Base-by-base conservation (phyloP, 1,140 invertebrate species). In the Rhynchophorus ferrugineus region DNA sequence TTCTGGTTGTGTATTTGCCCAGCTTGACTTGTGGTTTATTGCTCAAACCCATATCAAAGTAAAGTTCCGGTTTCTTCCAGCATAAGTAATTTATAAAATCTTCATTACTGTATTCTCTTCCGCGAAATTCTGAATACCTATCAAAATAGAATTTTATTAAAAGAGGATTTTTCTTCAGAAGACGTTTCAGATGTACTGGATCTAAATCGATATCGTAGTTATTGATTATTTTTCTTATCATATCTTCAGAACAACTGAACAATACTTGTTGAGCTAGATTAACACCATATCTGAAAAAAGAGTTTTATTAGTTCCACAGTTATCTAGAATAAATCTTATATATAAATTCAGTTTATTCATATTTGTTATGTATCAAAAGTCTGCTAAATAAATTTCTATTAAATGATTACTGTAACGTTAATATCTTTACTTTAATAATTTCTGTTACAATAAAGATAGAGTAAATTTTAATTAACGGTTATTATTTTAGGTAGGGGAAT, bases 211-310 rank as follows among this genome's bases (percentile, higher is more conserved):
- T 35, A 8, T 43, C 14, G 20, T 51, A 33, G 1, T 44, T 44
- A 20, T n/a, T 35, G 7, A 51, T n/a, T 14, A 44, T 13, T n/a
- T 37, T 13, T 2, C 16, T 34, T 13, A 51, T 44, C 37, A 36
- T 51, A 9, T 3, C 11, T 42, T 24, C 9, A 24, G 49, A 51
- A 22, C 49, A 51, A 24, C 49, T 37, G 19, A 51, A 51, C 2
- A 51, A 17, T 11, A 51, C 22, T 6, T 44, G 39, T 13, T 51
- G 3, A 18, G 49, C 41, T 14, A 44, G 17, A 24, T 35, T 42
- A 3, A 44, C n/a, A 3, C 49, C 49, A 51, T 51, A 51, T 37
- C 49, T 51, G n/a, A 42, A 51, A 51, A 41, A 13, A 44, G 29
- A 22, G 29, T 2, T 13, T 24, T n/a, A 44, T 24, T 24, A 2